Evolutionary conservation across 2,797 vertebrate genomes (phyloP).

Genomic region (Amphiprion clarkii): DNA sequence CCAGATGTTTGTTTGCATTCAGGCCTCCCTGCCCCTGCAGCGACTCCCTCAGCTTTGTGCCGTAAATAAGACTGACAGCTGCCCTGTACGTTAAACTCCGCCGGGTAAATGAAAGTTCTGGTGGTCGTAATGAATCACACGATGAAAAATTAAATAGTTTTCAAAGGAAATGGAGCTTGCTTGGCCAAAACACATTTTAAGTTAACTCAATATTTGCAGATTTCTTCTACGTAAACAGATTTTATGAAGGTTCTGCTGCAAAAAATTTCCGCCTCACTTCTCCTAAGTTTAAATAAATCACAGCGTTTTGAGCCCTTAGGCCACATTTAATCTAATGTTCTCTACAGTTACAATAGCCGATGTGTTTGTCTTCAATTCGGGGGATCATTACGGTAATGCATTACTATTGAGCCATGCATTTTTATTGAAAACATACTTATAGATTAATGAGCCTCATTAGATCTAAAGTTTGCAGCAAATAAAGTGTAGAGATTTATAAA

Average conservation of each 20-base stretch:
- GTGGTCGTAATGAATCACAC: slow-evolving; percentile 15
- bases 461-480: slow-evolving; percentile 13
- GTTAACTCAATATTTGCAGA: slow-evolving; percentile 20
- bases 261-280: not conserved
- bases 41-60: not conserved
- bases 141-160: slow-evolving; percentile 1
- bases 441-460: slow-evolving; percentile 43
- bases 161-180: slow-evolving; percentile 4
- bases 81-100: slow-evolving; percentile 27
- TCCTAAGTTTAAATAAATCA: slow-evolving; percentile 38
- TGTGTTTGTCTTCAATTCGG: slow-evolving; percentile 50
- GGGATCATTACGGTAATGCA: slow-evolving; percentile 30
- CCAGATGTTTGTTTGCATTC: slow-evolving; percentile 49
- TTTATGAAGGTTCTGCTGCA: slow-evolving; percentile 11
- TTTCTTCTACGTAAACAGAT: slow-evolving; percentile 12
- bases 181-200: slow-evolving; percentile 18
- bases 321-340: slow-evolving; percentile 50
- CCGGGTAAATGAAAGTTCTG: slow-evolving; percentile 25
- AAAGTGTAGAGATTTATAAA: not conserved
- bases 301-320: slow-evolving; percentile 18
- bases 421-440: slow-evolving; percentile 23
- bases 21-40: not conserved
- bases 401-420: slow-evolving; percentile 15
- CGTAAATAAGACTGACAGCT: slow-evolving; percentile 43
- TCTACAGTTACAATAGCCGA: slow-evolving; percentile 1